These are phyloP conservation scores for Caenorhabditis imperialis DNA, from an alignment of 2,888 invertebrate genomes.

Conservation along the genomic window DNA sequence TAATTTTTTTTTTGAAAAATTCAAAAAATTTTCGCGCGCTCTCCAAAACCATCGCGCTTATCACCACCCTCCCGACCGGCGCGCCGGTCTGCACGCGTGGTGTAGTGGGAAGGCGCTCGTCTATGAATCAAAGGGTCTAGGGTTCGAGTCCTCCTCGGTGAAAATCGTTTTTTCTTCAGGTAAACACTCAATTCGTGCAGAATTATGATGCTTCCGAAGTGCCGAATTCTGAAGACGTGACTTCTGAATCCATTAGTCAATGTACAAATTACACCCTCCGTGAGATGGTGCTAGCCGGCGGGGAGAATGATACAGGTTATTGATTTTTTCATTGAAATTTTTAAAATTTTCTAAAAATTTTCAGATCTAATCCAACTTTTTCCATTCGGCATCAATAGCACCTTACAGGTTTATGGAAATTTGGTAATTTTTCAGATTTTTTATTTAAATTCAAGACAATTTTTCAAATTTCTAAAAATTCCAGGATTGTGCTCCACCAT, in stretches of 20 bases:
- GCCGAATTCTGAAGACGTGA: neutral
- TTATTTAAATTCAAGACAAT: neutral
- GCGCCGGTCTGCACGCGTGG: too few species aligned
- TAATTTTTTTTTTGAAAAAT: slow-evolving; percentile 3
- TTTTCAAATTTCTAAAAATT: neutral
- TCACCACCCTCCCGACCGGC: too few species aligned
- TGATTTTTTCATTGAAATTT: neutral
- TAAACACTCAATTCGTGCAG: slow-evolving; percentile 32
- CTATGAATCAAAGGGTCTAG: too few species aligned
- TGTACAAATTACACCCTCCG: slow-evolving; percentile 30
- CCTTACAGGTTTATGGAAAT: neutral
- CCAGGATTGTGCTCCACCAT: slow-evolving; percentile 26
- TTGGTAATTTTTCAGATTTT: neutral
- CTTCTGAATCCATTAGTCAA: neutral
- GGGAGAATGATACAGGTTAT: slow-evolving; percentile 21
- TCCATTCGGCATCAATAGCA: slow-evolving; percentile 32
- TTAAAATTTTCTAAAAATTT: neutral
- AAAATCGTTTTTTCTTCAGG: slow-evolving; percentile 15
- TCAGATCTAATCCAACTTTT: slow-evolving; percentile 16
- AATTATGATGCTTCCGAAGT: neutral
- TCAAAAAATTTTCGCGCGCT: too few species aligned
- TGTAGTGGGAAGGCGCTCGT: too few species aligned
- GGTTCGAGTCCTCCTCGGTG: too few species aligned
- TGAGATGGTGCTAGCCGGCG: slow-evolving; percentile 18
- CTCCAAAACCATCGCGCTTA: too few species aligned